Base-by-base conservation (phyloP, 92 coral and sea anemone species). In the Palythoa grandis region DNA sequence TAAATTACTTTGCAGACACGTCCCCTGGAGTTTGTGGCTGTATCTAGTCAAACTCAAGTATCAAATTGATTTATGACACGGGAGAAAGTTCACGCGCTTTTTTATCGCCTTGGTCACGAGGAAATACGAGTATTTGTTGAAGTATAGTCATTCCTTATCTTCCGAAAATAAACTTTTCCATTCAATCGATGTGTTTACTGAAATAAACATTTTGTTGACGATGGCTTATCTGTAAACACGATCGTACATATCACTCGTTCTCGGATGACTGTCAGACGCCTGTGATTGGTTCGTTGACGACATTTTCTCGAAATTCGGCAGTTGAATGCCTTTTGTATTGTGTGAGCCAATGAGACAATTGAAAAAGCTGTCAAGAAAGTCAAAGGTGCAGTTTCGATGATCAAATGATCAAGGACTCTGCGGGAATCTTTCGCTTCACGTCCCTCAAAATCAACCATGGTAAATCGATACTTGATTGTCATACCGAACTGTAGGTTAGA, bases 281-380 rank as follows among this genome's bases (percentile, higher is more conserved):
- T 48, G 37, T 85, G 54, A 79, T 76, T 79, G 84, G 84, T 40
- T 63, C 19, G 58, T 79, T 63, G 12, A 14, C 56, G 84, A 65
- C 84, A 79, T 52, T 79, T 79, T 79, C 73, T 65, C 17, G 84
- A 79, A 63, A 16, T 70, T 39, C 60, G 43, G 72, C 77, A 73
- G 72, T 78, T 90, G 91, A 87, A 87, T 91, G 54, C 83, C 84
- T 87, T 82, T 90, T 91, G 91, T 91, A 83, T 91, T 78, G 82
- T 86, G 82, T 66, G 73, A 83, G 69, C 93, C 93, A 91, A 88
- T 91, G 86, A 91, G 88, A 70, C 48, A 74, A 76, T 77, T 75
- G 86, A 63, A 78, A 70, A 76, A 87, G 65, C 93, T 87, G 93
- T 91, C 93, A 91, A 83, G 70, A 80, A 66, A 80, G 61, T 80